A percentile compares a stretch with the other conserved stretches of the same genome.
These are phyloP conservation scores for Acromyrmex echinatior DNA, from an alignment of 1,140 invertebrate species.

Conservation along the genomic window DNA sequence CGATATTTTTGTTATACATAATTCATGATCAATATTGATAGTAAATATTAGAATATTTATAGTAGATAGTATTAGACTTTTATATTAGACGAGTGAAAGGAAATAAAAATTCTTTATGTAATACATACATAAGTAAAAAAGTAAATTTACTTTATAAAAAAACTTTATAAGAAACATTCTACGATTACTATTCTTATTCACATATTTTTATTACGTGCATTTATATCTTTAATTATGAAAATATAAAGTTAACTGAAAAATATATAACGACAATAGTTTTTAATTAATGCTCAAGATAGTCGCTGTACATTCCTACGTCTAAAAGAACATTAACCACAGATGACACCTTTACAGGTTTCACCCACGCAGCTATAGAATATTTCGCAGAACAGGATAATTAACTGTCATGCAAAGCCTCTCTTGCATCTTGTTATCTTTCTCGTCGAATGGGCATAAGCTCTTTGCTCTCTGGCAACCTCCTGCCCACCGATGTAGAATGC, in stretches of 20 bases:
- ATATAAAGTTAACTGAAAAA: background rate
- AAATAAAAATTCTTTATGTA: slow-evolving; percentile 1
- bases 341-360: slow-evolving; percentile 38
- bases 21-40: background rate
- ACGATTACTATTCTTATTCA: background rate
- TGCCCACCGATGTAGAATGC: slow-evolving; percentile 23
- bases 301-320: background rate
- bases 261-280: background rate
- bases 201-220: background rate
- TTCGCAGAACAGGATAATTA: slow-evolving; percentile 51
- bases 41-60: background rate
- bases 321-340: slow-evolving; percentile 29
- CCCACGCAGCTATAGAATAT: slow-evolving; percentile 21
- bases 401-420: slow-evolving; percentile 50
- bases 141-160: background rate
- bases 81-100: background rate
- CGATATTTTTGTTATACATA: slow-evolving; percentile 9
- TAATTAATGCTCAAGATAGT: slow-evolving; percentile 1
- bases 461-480: slow-evolving; percentile 33
- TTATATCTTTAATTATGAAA: background rate
- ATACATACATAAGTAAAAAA: background rate
- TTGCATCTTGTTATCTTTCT: slow-evolving; percentile 52
- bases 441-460: slow-evolving; percentile 36
- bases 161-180: background rate
- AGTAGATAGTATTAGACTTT: background rate